These are phyloP conservation scores for Anguilla rostrata DNA, from an alignment of 2,113 vertebrate species.

Conservation along the genomic window DNA sequence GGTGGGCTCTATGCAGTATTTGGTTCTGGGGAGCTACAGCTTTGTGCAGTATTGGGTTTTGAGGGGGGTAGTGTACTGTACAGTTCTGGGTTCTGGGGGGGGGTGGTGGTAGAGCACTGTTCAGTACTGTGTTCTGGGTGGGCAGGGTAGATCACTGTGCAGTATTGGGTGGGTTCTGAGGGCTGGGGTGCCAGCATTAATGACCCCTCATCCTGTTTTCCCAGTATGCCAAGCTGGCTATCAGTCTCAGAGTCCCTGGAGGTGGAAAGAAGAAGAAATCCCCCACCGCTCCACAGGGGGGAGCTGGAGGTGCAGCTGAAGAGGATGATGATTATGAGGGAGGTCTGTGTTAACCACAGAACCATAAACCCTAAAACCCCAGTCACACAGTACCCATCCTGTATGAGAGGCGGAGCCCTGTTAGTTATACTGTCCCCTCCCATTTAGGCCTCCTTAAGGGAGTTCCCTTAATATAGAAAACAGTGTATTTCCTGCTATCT, in stretches of 20 bases:
- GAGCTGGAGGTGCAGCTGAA: conserved; percentile 67
- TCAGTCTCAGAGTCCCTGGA: conserved; percentile 87
- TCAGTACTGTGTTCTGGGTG: too few species aligned
- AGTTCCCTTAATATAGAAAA: not conserved
- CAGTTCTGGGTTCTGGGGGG: too few species aligned
- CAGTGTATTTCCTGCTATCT: not conserved
- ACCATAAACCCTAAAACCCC: not conserved
- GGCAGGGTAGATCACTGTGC: too few species aligned
- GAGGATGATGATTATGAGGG: conserved; percentile 94
- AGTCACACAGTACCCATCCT: not conserved
- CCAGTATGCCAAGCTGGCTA: conserved; percentile 95
- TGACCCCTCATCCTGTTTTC: conserved; percentile 13
- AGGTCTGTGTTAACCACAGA: conserved; percentile 82
- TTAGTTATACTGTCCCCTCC: not conserved
- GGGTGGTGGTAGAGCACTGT: too few species aligned
- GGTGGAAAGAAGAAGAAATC: conserved; percentile 91
- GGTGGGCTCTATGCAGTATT: too few species aligned
- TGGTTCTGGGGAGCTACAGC: too few species aligned
- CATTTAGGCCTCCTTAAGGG: conserved; percentile 1
- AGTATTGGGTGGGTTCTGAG: too few species aligned
- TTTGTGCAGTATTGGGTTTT: too few species aligned
- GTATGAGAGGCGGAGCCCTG: conserved; percentile 6
- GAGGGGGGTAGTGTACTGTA: too few species aligned
- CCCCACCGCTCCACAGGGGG: conserved; percentile 70
- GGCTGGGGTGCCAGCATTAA: not conserved